These are phyloP conservation scores for Bombylius major DNA, from an alignment of 2,888 invertebrate species.

Conservation along the genomic window DNA sequence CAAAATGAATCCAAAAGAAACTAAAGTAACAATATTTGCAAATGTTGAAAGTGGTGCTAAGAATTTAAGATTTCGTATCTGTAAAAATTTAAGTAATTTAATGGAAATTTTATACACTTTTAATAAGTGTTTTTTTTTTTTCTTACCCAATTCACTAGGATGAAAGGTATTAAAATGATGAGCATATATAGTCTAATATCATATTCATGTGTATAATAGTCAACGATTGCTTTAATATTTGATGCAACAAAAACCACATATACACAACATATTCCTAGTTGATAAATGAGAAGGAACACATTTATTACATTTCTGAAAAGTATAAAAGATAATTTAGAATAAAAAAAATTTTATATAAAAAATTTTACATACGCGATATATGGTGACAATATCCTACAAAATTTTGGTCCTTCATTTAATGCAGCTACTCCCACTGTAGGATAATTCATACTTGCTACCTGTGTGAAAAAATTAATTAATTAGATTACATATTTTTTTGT, in stretches of 20 bases:
- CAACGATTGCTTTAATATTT: slow-evolving; percentile 58
- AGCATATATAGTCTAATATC: slow-evolving; percentile 56
- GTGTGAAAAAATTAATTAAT: background rate
- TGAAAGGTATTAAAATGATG: slow-evolving; percentile 57
- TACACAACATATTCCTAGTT: slow-evolving; percentile 92
- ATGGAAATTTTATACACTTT: background rate
- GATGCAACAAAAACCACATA: slow-evolving; percentile 89
- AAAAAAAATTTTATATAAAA: background rate
- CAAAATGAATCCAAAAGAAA: slow-evolving; percentile 73
- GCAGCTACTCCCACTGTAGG: slow-evolving; percentile 70
- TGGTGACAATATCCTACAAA: slow-evolving; percentile 49
- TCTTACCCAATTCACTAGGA: slow-evolving; percentile 66
- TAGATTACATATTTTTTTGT: too few relatives aligned
- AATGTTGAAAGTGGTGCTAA: slow-evolving; percentile 81
- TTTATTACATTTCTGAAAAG: slow-evolving; percentile 55
- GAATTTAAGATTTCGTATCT: slow-evolving; percentile 60
- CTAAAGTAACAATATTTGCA: slow-evolving; percentile 73
- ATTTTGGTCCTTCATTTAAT: slow-evolving; percentile 59
- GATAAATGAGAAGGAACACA: slow-evolving; percentile 69
- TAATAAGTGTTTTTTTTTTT: too few relatives aligned
- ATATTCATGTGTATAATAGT: slow-evolving; percentile 40
- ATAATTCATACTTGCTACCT: slow-evolving; percentile 58
- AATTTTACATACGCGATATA: slow-evolving; percentile 47
- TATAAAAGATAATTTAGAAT: background rate
- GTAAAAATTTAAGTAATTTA: background rate